Evolutionary conservation across 37 sponge, comb jelly and placozoan species (phyloP), one percentile per base, ranked within the genome.

Genomic region (Theonella swinhoei): DNA sequence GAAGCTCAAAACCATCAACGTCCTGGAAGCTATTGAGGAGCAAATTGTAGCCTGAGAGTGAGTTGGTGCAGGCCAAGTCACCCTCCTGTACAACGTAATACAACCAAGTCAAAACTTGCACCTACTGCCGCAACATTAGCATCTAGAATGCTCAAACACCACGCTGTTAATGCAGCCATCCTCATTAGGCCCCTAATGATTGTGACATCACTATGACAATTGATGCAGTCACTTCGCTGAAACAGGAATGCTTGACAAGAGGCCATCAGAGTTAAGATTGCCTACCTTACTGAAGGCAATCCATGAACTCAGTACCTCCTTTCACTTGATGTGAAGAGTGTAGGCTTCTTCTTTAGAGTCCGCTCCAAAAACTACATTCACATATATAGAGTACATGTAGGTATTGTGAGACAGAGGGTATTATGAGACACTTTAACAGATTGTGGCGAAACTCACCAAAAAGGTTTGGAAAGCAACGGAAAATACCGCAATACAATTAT

Each of bases 1-100:
- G 81, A 81, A 81, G 38, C 37, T 59, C 32, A 71, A 81, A 5
- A 81, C 81, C 2, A 70, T 81, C 71, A 81, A 81, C 59, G 30
- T 24, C 9, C 60, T 82, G 40, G 83, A 82, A 23, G 81, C 69
- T 24, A 72, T 73, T 36, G 83, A 72, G 1, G 83, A 73, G 0
- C 74, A 82, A 60, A 59, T 26, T 4, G 61, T 14, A 14, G 54
- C 54, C 54, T 14, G 54, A 47, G 54, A 47, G 54, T 17, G 54
- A 47, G 54, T 47, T 14, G 14, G 7, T 47, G 54, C 54, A 47
- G 54, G 54, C 38, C 81, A 30, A 28, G 42, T 24, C 35, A 31
- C 24, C 23, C 62, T 9, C 70, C 58, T 1, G 39, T 25, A 32
- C 4, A 54, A 41, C 34, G 31, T 23, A 39, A 42, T 42, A 71